These are phyloP conservation scores for Sandelia bainsii DNA, from an alignment of 2,797 vertebrate genomes.

Conservation along the genomic window DNA sequence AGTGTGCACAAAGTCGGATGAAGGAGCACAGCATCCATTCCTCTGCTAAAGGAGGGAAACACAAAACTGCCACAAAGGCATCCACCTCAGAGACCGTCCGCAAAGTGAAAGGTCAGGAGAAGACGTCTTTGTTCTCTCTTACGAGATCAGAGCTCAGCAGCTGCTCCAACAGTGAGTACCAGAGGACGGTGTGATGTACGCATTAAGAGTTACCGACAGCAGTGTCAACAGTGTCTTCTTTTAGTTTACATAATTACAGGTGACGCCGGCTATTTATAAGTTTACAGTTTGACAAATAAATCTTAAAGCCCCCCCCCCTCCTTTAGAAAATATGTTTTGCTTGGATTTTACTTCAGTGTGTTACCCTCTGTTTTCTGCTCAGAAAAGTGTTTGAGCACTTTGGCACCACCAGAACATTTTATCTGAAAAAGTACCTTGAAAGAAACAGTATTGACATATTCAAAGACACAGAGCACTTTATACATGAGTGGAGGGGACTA, in stretches of 20 bases:
- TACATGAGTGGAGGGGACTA: too few species aligned
- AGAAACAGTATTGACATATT: too few species aligned
- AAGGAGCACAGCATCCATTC: slow-evolving; percentile 86
- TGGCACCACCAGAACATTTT: too few species aligned
- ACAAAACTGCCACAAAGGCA: slow-evolving; percentile 87
- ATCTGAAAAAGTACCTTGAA: too few species aligned
- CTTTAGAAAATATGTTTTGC: background rate
- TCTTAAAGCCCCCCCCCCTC: background rate
- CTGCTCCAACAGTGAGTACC: slow-evolving; percentile 96
- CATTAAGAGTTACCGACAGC: background rate
- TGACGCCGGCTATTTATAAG: background rate
- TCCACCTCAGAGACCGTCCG: slow-evolving; percentile 86
- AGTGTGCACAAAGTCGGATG: slow-evolving; percentile 82
- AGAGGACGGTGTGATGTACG: background rate
- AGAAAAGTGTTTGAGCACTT: too few species aligned
- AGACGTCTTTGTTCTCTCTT: slow-evolving; percentile 87
- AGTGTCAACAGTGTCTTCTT: background rate
- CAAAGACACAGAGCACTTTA: too few species aligned
- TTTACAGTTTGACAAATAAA: background rate
- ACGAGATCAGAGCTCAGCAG: slow-evolving; percentile 95
- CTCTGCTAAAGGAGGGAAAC: slow-evolving; percentile 89
- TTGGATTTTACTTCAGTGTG: too few species aligned
- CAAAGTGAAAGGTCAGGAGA: slow-evolving; percentile 91
- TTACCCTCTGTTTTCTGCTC: too few species aligned
- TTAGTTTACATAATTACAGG: background rate